Conservation (phyloP, 2,888 invertebrate species). For the Scaptomyza parva region DNA sequence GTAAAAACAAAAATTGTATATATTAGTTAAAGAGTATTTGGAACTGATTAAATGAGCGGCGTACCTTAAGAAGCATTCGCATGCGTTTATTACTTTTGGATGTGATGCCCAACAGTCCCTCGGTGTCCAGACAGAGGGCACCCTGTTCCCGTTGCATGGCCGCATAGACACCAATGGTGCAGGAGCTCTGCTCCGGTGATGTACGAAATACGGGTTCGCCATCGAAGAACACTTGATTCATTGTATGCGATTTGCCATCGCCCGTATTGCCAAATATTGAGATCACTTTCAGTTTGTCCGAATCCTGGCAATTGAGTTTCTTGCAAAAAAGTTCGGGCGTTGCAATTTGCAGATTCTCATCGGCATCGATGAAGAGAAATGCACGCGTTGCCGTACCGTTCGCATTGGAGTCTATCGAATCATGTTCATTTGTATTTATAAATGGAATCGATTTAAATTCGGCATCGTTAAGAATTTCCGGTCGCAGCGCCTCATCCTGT, state of each 20-base stretch:
- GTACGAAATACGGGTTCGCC: conserved; percentile 86
- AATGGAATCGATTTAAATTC: conserved; percentile 83
- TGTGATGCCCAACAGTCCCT: conserved; percentile 89
- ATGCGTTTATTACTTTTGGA: conserved; percentile 84
- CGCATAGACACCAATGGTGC: conserved; percentile 92
- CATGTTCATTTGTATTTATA: conserved; percentile 67
- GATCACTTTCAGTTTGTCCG: conserved; percentile 90
- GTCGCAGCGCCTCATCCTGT: conserved; percentile 77
- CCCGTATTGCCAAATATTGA: conserved; percentile 94
- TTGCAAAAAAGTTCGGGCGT: conserved; percentile 86
- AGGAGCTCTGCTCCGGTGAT: conserved; percentile 87
- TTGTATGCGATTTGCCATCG: conserved; percentile 92
- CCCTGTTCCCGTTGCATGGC: conserved; percentile 88
- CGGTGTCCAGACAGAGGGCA: conserved; percentile 91
- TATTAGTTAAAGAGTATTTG: not conserved
- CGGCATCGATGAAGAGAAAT: conserved; percentile 87
- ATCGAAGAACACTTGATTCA: conserved; percentile 90
- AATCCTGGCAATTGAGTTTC: conserved; percentile 81
- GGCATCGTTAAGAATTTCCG: conserved; percentile 73
- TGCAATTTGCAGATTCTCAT: conserved; percentile 87
- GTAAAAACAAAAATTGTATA: not conserved
- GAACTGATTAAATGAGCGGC: not conserved
- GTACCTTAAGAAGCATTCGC: conserved; percentile 89
- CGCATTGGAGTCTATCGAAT: conserved; percentile 62
- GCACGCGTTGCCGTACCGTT: conserved; percentile 63